A percentile compares a stretch with the other conserved stretches of the same genome.
These are phyloP conservation scores for Antrozous pallidus DNA, from an alignment of 2,797 vertebrate species.

Conservation along the genomic window DNA sequence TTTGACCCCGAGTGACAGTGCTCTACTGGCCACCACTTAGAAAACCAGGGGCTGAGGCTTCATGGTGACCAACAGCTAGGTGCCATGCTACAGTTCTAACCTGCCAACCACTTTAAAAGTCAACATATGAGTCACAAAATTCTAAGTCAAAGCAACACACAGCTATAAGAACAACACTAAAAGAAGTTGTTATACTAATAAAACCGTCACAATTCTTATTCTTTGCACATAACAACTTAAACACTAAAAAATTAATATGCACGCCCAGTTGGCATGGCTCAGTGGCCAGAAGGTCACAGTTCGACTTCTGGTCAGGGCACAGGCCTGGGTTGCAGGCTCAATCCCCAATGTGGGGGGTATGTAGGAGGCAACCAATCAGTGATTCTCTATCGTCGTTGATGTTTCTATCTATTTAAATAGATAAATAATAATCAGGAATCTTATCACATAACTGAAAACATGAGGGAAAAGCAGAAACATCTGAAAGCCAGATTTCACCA, in stretches of 20 bases:
- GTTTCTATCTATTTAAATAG: neutral
- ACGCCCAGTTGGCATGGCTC: neutral
- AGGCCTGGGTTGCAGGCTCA: too few relatives aligned
- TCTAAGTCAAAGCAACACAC: neutral
- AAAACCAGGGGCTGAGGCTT: neutral
- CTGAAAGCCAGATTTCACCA: neutral
- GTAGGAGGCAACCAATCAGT: too few relatives aligned
- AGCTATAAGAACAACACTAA: slow-evolving; percentile 11
- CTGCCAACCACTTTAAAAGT: slow-evolving; percentile 1
- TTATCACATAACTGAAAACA: slow-evolving; percentile 31
- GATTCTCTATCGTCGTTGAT: too few relatives aligned
- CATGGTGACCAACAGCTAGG: neutral
- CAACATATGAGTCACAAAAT: slow-evolving; percentile 14
- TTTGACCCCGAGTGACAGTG: neutral
- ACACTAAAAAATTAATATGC: slow-evolving; percentile 34
- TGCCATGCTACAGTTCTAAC: neutral
- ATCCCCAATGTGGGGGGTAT: too few relatives aligned
- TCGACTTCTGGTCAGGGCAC: too few relatives aligned
- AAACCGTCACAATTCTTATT: neutral
- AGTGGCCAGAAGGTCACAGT: too few relatives aligned
- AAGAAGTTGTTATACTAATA: neutral
- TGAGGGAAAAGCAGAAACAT: slow-evolving; percentile 28
- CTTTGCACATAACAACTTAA: neutral
- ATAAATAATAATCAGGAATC: slow-evolving; percentile 3
- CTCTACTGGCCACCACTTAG: neutral